A percentile compares a stretch with the other conserved stretches of the same genome.
Evolutionary conservation across 2,888 invertebrate species (phyloP).

Genomic region (Lomographa bimaculata): DNA sequence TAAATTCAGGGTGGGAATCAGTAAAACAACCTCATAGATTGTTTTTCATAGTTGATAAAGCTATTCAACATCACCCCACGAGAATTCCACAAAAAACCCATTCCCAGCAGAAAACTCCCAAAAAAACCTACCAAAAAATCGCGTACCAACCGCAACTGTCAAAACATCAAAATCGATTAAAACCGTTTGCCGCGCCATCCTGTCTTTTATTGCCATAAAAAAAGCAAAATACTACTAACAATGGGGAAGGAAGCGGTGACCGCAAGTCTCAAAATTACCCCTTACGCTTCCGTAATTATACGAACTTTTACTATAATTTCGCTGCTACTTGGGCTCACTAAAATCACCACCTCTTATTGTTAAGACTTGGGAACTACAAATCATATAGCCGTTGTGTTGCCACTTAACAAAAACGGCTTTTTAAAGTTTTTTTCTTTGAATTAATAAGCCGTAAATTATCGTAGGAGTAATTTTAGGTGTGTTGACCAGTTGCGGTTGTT

Average conservation of each 20-base stretch:
- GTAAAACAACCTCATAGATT: too few species aligned
- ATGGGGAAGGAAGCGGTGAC: constrained; percentile 76
- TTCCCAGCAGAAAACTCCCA: constrained; percentile 26
- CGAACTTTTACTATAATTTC: constrained; percentile 74
- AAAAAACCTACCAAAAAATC: constrained; percentile 46
- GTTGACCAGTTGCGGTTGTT: constrained; percentile 32
- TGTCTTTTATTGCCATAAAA: constrained; percentile 37
- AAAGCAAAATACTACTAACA: constrained; percentile 54
- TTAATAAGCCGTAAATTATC: constrained; percentile 49
- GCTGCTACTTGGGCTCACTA: constrained; percentile 58
- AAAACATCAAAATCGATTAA: constrained; percentile 77
- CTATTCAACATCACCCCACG: constrained; percentile 7
- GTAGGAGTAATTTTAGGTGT: constrained; percentile 41
- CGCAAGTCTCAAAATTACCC: constrained; percentile 72
- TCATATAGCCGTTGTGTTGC: constrained; percentile 57
- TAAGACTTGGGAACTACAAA: constrained; percentile 62
- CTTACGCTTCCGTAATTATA: constrained; percentile 73
- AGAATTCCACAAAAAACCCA: constrained; percentile 24
- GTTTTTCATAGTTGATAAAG: too few species aligned
- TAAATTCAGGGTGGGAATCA: too few species aligned
- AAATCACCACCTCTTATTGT: constrained; percentile 69
- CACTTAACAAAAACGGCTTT: constrained; percentile 40
- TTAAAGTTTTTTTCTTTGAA: constrained; percentile 35
- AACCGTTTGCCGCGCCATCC: constrained; percentile 48
- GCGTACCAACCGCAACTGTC: constrained; percentile 74